Evolutionary conservation across 2,888 invertebrate species (phyloP).

Genomic region (Tinea trinotella): DNA sequence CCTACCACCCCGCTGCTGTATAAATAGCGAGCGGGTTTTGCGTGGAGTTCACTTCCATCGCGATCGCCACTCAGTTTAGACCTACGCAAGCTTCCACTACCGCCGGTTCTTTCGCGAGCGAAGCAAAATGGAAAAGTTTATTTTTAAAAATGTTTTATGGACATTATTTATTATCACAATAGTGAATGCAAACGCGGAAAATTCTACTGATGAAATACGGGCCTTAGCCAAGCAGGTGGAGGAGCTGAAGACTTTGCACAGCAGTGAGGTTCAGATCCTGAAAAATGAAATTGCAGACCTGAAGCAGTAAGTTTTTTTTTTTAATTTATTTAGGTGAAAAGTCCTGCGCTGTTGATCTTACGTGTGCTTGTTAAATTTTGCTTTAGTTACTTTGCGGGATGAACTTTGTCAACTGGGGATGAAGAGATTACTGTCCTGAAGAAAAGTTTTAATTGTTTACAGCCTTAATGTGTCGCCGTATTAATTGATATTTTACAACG

Average conservation of each 20-base stretch:
- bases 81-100: constrained; percentile 27
- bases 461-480: neutral
- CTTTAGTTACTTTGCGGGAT: neutral
- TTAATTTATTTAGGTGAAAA: constrained; percentile 1
- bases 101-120: neutral
- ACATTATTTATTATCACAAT: constrained; percentile 31
- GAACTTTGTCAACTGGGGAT: constrained; percentile 12
- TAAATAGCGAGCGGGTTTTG: constrained; percentile 29
- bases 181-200: constrained; percentile 31
- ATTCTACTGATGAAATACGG: constrained; percentile 36
- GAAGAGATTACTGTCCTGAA: neutral
- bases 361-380: neutral
- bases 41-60: constrained; percentile 37
- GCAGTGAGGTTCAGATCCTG: constrained; percentile 38
- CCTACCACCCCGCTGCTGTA: constrained; percentile 26
- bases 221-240: constrained; percentile 42
- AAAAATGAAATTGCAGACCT: constrained; percentile 46
- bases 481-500: constrained; percentile 11
- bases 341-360: neutral
- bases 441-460: constrained; percentile 16
- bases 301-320: constrained; percentile 40
- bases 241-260: constrained; percentile 37
- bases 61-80: constrained; percentile 28
- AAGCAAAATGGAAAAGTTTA: constrained; percentile 5
- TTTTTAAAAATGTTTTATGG: constrained; percentile 25